Evolutionary conservation across 2,113 vertebrate genomes (phyloP).

Genomic region (Ophiodon elongatus): DNA sequence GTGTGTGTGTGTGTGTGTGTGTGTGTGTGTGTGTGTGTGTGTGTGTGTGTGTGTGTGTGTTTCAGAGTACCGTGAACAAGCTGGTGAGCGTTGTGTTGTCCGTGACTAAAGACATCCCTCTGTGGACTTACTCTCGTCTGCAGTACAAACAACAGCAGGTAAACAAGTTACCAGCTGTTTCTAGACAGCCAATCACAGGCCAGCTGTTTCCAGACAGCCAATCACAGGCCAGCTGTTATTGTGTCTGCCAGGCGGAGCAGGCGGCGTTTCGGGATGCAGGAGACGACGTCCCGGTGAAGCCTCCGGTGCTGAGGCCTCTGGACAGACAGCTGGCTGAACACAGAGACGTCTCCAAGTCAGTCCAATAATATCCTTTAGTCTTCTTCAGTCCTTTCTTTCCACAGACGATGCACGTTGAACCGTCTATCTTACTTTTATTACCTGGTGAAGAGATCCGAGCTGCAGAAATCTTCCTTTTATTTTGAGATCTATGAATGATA

Average conservation of each 20-base stretch:
- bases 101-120: constrained; percentile 82
- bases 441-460: no score
- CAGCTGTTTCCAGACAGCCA: not conserved
- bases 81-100: constrained; percentile 81
- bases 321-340: constrained; percentile 87
- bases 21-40: constrained; percentile 18
- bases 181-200: constrained; percentile 26
- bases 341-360: constrained; percentile 86
- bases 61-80: constrained; percentile 85
- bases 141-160: constrained; percentile 81
- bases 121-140: constrained; percentile 86
- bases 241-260: constrained; percentile 82
- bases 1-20: not conserved
- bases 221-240: not conserved
- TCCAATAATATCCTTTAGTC: no score
- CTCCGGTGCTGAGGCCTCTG: constrained; percentile 78
- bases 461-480: no score
- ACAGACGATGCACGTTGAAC: no score
- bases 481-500: no score
- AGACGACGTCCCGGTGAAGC: constrained; percentile 82
- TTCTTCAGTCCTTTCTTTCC: no score
- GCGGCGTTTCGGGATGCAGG: constrained; percentile 73
- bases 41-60: constrained; percentile 38
- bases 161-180: not conserved
- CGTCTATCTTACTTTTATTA: no score